phyloP scores from a whole-genome alignment of 2,113 vertebrate genomes.

The Sakesphorus luctuosus region DNA sequence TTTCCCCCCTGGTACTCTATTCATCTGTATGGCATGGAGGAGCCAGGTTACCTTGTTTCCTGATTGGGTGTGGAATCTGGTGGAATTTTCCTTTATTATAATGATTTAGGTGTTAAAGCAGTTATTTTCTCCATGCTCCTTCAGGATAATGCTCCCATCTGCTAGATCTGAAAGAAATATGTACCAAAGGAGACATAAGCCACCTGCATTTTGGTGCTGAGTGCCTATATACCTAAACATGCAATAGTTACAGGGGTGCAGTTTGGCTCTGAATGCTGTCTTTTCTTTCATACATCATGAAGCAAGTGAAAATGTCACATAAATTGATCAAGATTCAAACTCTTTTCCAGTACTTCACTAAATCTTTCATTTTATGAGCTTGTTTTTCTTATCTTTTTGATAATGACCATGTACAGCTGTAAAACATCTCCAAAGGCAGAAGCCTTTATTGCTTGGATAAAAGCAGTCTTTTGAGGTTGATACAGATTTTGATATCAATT shows the following conservation, averaged over 20 bases:
- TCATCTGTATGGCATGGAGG: neutral
- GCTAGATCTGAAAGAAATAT: neutral
- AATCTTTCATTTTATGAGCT: neutral
- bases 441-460: neutral
- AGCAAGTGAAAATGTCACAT: neutral
- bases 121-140: neutral
- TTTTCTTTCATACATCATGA: neutral
- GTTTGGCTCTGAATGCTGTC: neutral
- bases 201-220: neutral
- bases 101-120: neutral
- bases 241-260: neutral
- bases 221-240: neutral
- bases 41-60: neutral
- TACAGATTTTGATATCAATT: neutral
- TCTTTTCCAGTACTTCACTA: neutral
- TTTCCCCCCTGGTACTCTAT: neutral
- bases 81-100: neutral
- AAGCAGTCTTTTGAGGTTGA: neutral
- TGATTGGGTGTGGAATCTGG: neutral
- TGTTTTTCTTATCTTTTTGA: neutral
- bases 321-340: neutral
- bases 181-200: neutral
- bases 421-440: neutral
- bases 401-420: neutral
- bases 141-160: neutral